A percentile compares a stretch with the other conserved stretches of the same genome.
These are phyloP conservation scores for Clavelina lepadiformis DNA, from an alignment of 23 tunicate genomes.

Conservation along the genomic window DNA sequence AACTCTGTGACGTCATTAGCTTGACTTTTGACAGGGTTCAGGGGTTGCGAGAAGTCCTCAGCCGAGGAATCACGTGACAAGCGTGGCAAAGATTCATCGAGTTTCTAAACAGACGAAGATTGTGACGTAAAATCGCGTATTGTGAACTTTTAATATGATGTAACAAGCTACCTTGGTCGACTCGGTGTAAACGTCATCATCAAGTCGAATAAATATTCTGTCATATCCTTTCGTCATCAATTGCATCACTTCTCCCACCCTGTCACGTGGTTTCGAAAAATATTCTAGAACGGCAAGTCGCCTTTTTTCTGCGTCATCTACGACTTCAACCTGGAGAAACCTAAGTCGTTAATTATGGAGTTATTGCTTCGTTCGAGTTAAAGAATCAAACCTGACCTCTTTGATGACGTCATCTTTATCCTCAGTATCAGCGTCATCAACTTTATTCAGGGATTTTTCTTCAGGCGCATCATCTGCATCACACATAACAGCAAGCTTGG, in stretches of 20 bases:
- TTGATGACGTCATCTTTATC: background rate
- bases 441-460: too few relatives aligned
- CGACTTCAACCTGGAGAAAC: background rate
- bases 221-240: background rate
- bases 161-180: too few relatives aligned
- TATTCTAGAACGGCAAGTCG: background rate
- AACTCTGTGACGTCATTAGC: too few relatives aligned
- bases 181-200: too few relatives aligned
- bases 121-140: background rate
- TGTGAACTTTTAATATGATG: too few relatives aligned
- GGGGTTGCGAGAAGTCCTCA: background rate
- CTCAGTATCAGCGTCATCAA: too few relatives aligned
- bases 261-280: background rate
- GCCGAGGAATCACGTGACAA: background rate
- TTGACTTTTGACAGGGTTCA: too few relatives aligned
- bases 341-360: background rate
- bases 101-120: background rate
- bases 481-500: too few relatives aligned
- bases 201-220: slow-evolving; percentile 5
- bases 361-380: background rate
- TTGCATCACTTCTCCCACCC: background rate
- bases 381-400: background rate
- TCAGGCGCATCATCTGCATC: too few relatives aligned
- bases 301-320: background rate
- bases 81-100: background rate